Evolutionary conservation across 1,140 invertebrate genomes (phyloP), one percentile per base, ranked within the genome.

Genomic region (Sycophila sp.): DNA sequence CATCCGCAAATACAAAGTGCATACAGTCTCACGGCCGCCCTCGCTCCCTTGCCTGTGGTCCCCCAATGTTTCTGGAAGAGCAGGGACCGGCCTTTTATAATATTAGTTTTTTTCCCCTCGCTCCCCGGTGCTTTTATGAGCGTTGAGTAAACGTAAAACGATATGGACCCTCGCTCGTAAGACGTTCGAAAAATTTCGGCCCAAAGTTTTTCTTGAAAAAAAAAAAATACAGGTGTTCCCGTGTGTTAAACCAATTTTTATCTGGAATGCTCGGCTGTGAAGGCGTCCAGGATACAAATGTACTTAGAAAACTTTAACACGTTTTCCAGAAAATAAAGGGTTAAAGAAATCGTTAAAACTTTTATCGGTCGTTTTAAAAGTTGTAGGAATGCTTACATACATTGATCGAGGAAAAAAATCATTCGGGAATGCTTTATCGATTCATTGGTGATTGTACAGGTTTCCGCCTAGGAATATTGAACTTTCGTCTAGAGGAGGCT

Each of bases 41-140:
- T 22, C 24, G 7, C 8, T 47, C 30, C 17, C n/a, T 19, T 55
- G n/a, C 1, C n/a, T n/a, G n/a, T n/a, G n/a, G n/a, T n/a, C n/a
- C n/a, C 30, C n/a, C 30, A 22, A 58, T 6, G 4, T 24, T 19
- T n/a, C 11, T n/a, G 28, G 17, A 34, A 56, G 53, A 32, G 32
- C 8, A 24, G n/a, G 30, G 10, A 58, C 55, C 55, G 32, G 34
- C 32, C 2, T 58, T 58, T 58, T 58, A 58, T 58, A 58, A 38
- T 58, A 38, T 40, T 58, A 38, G 32, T 58, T 38, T 56, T 58
- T 40, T 38, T 22, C 55, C 11, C 22, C n/a, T n/a, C 7, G 6
- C 15, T 34, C 19, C n/a, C 4, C 5, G 13, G 30, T 34, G 30
- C 53, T 15, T n/a, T 32, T 55, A 32, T n/a, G 26, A 55, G 51